Evolutionary conservation across 2,113 vertebrate genomes (phyloP), one percentile per base, ranked within the genome.

Genomic region (Melozone crissalis): DNA sequence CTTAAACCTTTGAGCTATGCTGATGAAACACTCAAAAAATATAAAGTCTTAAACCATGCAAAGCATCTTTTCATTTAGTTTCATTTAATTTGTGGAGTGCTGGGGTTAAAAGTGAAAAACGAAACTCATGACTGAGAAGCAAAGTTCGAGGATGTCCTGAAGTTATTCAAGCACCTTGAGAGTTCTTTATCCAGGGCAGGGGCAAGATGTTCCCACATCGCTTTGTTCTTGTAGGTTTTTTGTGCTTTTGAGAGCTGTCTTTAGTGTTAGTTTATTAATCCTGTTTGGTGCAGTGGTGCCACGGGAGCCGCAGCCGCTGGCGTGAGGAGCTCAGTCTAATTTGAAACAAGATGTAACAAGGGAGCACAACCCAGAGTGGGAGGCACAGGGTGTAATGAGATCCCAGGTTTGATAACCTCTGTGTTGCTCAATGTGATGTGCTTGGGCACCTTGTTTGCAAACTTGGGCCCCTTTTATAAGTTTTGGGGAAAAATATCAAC

Each of bases 331-430:
- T 57, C 15, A 6, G 73, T 54, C 93, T 96, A 93, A 95, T 95
- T 93, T 97, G 89, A 87, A 93, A 95, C 93, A 97, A 95, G 96
- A 90, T 82, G 31, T 87, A 87, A 95, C 93, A 92, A 91, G 94
- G 91, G 91, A 93, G 37, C 93, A 79, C 51, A 68, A 33, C 41
- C 61, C 3, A 0, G 47, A 93, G 87, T 94, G 77, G 94, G 95
- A 97, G 84, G 93, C 84, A 54, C 84, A 94, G 89, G 93, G 91
- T 95, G 93, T 95, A 94, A 96, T 96, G 95, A 96, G 91, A 96
- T 95, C 49, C 39, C 17, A 28, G 54, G 28, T 69, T 58, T 88
- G 88, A 95, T 94, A 69, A 28, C 63, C 47, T 67, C 27, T 1
- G 1, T 27, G 14, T 93, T 93, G 82, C 82, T 43, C 78, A 94